Evolutionary conservation across 1,140 invertebrate species (phyloP).

Genomic region (Halictus rubicundus): DNA sequence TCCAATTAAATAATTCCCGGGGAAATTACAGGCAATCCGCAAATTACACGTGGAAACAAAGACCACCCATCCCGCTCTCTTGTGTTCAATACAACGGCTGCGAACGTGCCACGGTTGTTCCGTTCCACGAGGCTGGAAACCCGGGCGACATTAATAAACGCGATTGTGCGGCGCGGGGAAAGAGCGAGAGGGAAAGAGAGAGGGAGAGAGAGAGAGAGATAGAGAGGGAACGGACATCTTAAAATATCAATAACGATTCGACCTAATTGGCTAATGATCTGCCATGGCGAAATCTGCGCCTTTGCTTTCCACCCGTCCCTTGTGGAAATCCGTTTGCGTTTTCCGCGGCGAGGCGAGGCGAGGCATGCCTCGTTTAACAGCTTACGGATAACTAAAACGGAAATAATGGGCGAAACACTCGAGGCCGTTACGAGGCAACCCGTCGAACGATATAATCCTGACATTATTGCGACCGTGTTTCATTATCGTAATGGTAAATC

Average conservation of each 20-base stretch:
- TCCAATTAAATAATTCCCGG: constrained; percentile 3
- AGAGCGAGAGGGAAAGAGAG: no score
- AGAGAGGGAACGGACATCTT: constrained; percentile 2
- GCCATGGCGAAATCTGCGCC: constrained; percentile 18
- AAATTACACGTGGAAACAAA: not conserved
- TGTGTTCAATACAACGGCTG: not conserved
- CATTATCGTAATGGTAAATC: not conserved
- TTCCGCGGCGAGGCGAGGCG: not conserved
- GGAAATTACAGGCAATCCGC: not conserved
- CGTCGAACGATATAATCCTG: constrained; percentile 11
- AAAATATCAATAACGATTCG: constrained; percentile 24
- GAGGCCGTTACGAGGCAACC: not conserved
- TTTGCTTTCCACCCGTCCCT: not conserved
- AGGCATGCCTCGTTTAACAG: constrained; percentile 25
- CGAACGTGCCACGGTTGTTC: no score
- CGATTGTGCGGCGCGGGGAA: not conserved
- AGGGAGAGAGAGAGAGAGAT: no score
- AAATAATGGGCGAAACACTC: not conserved
- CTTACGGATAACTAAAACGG: constrained; percentile 8
- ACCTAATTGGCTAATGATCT: constrained; percentile 37
- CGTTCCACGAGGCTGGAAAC: not conserved
- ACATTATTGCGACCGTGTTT: not conserved
- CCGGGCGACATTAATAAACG: not conserved
- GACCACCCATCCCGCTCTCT: not conserved
- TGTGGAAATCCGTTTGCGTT: constrained; percentile 11